Evolutionary conservation across 2,113 vertebrate genomes (phyloP), one percentile per base, ranked within the genome.

Genomic region (Chitala chitala): DNA sequence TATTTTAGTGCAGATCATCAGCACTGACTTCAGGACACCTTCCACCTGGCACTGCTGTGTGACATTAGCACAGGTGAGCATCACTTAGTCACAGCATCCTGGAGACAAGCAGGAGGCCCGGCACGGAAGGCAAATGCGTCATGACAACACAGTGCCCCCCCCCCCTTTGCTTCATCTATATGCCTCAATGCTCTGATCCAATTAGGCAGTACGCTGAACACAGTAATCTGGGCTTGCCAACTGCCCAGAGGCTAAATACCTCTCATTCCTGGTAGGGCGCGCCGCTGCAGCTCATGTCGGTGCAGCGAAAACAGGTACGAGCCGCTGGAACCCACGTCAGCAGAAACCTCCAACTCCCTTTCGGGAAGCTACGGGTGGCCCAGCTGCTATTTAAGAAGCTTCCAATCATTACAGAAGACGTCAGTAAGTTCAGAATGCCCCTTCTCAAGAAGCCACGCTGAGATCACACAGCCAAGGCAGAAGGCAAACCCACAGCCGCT

Each of bases 171-270:
- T n/a, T n/a, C n/a, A n/a, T 74, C 61, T 75, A 78, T 82, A 72
- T 76, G 76, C 80, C 81, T 79, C 78, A 86, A 84, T 82, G 81
- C 76, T 48, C 87, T 89, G 83, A 93, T 89, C 87, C 84, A 89
- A 91, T 91, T 89, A 90, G 85, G 82, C 75, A 82, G 77, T 81
- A 83, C 83, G 83, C 84, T 85, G 80, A 85, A 80, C 79, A 79
- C 71, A 71, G 79, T 78, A 83, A 79, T 81, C 84, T 83, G 78
- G 46, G 68, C 4, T 66, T 77, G 82, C 74, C 80, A 76, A 79
- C 81, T 63, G 72, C 86, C 81, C 80, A 78, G 82, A 74, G 86
- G 86, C 82, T 86, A 89, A 90, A 88, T 79, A 82, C 76, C 85
- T 85, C 75, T 69, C 79, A 84, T 84, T 84, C 79, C 82, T 68